Percentiles rank a stretch among this genome's conserved stretches.
Evolutionary conservation across 2,113 vertebrate species (phyloP).

Genomic region (Pongo pygmaeus): DNA sequence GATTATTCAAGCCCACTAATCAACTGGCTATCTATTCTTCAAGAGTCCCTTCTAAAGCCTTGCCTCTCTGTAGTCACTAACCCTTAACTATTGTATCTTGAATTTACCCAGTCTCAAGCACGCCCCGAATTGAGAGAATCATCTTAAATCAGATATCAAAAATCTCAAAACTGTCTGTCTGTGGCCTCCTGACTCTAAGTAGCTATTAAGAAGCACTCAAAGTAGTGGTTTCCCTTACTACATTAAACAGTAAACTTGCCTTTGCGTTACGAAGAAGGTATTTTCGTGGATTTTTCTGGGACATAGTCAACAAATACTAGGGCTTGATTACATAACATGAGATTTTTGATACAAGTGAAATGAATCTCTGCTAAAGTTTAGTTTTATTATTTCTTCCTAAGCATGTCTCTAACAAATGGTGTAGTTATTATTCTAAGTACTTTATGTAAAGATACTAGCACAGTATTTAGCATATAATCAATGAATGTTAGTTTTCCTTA

Average conservation of each 20-base stretch:
- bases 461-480: background rate
- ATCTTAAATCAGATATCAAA: background rate
- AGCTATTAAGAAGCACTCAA: background rate
- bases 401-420: background rate
- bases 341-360: background rate
- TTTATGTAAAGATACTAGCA: background rate
- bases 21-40: background rate
- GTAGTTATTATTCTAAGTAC: background rate
- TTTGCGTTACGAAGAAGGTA: background rate
- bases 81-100: background rate
- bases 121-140: accelerated
- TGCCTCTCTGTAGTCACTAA: background rate
- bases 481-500: background rate
- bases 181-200: accelerated
- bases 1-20: background rate
- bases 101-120: background rate
- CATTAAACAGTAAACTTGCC: accelerated
- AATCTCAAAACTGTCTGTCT: background rate
- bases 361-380: background rate
- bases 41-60: background rate
- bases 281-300: background rate
- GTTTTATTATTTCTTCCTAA: background rate
- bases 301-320: background rate
- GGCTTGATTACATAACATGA: background rate
- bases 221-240: background rate